phyloP scores from a whole-genome alignment of 2,888 invertebrate species.

The Oasisia sp. region DNA sequence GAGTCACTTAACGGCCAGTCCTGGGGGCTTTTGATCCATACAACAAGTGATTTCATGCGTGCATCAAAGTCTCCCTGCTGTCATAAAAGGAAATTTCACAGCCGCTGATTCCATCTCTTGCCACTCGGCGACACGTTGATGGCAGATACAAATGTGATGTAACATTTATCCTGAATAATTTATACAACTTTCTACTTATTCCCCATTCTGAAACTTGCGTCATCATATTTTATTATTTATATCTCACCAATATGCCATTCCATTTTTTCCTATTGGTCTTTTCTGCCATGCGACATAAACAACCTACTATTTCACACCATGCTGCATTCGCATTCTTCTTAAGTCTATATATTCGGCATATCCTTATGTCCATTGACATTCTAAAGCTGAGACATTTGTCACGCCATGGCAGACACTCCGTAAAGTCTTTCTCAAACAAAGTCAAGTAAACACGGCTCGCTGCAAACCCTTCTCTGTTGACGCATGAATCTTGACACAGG shows the following conservation, averaged over 20 bases:
- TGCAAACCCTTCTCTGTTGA: background rate
- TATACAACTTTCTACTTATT: background rate
- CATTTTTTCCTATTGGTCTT: too few relatives aligned
- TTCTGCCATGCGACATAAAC: background rate
- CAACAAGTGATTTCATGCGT: background rate
- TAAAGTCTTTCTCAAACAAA: background rate
- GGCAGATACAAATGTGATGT: background rate
- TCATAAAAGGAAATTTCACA: background rate
- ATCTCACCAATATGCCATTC: too few relatives aligned
- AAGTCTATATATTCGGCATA: background rate
- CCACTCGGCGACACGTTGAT: background rate
- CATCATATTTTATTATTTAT: background rate
- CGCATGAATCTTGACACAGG: background rate
- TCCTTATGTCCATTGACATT: slow-evolving; percentile 8
- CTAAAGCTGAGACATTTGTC: background rate
- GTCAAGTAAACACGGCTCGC: background rate
- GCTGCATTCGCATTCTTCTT: background rate
- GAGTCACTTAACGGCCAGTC: background rate
- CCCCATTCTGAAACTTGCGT: background rate
- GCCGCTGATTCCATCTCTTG: background rate
- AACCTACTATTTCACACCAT: background rate
- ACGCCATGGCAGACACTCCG: background rate
- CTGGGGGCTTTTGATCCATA: background rate
- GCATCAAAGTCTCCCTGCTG: background rate
- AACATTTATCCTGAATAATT: background rate